phyloP scores from a whole-genome alignment of 2,113 vertebrate species.

The Phaethon lepturus region DNA sequence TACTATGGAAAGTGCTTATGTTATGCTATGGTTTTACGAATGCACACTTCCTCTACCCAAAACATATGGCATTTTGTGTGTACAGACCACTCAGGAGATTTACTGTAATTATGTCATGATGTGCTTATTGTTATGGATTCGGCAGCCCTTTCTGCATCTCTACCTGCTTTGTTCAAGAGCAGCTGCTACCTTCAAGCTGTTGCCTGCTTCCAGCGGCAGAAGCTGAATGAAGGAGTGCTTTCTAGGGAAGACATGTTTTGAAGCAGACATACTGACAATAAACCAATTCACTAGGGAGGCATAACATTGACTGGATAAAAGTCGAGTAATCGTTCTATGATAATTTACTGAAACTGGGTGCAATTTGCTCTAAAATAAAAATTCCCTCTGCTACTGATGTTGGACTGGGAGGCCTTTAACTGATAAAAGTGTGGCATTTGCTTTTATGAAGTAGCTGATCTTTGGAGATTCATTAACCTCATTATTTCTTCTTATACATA shows the following conservation, averaged over 20 bases:
- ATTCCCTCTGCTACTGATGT: slow-evolving; percentile 32
- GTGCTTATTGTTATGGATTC: slow-evolving; percentile 70
- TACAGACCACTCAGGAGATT: slow-evolving; percentile 67
- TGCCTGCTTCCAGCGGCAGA: slow-evolving; percentile 58
- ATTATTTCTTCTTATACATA: slow-evolving; percentile 46
- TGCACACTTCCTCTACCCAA: slow-evolving; percentile 31
- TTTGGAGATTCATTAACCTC: slow-evolving; percentile 55
- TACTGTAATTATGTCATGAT: slow-evolving; percentile 72
- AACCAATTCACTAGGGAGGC: slow-evolving; percentile 49
- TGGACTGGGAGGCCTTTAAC: slow-evolving; percentile 44
- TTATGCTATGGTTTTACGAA: slow-evolving; percentile 15
- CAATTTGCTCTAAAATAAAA: slow-evolving; percentile 63
- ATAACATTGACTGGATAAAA: slow-evolving; percentile 69
- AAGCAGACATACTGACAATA: slow-evolving; percentile 65
- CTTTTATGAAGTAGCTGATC: slow-evolving; percentile 50
- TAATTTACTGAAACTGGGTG: slow-evolving; percentile 65
- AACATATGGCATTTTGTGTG: slow-evolving; percentile 72
- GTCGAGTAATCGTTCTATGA: slow-evolving; percentile 58
- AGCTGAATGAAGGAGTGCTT: slow-evolving; percentile 66
- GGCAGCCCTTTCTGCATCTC: slow-evolving; percentile 54
- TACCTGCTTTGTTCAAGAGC: slow-evolving; percentile 76
- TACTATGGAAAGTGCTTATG: slow-evolving; percentile 36
- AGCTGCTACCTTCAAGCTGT: slow-evolving; percentile 77
- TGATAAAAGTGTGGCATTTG: slow-evolving; percentile 31
- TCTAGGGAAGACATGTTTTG: slow-evolving; percentile 74